A percentile compares a stretch with the other conserved stretches of the same genome.
These are phyloP conservation scores for Dinomys branickii DNA, from an alignment of 2,113 vertebrate genomes.

Conservation along the genomic window DNA sequence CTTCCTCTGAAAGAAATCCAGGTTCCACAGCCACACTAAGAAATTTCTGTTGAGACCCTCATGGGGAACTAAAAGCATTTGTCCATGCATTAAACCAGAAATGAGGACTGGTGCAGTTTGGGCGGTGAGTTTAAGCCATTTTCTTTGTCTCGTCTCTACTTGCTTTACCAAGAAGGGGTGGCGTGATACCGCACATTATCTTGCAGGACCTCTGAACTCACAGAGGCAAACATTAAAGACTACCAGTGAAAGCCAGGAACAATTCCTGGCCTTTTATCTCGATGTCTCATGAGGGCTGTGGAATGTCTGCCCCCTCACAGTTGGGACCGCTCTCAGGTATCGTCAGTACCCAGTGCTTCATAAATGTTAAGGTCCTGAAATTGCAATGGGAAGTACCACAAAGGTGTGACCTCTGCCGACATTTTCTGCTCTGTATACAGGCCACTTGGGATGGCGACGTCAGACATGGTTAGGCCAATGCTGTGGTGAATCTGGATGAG, in stretches of 20 bases:
- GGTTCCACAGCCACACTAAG: background rate
- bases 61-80: background rate
- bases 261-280: background rate
- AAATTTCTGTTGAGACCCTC: background rate
- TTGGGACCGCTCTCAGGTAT: background rate
- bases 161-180: background rate
- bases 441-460: constrained; percentile 62
- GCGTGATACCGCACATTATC: background rate
- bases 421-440: constrained; percentile 50
- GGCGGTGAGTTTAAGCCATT: background rate
- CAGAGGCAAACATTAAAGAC: background rate
- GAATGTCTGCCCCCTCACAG: background rate
- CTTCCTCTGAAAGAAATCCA: constrained; percentile 30
- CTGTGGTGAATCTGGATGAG: constrained; percentile 79
- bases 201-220: background rate
- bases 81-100: background rate
- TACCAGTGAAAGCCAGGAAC: background rate
- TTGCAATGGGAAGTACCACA: constrained; percentile 69
- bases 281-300: background rate
- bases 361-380: background rate
- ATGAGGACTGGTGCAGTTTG: background rate
- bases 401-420: constrained; percentile 63
- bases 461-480: constrained; percentile 77
- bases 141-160: background rate
- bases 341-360: background rate